phyloP scores from a whole-genome alignment of 2,888 invertebrate species.

The Eucera pruinosa region DNA sequence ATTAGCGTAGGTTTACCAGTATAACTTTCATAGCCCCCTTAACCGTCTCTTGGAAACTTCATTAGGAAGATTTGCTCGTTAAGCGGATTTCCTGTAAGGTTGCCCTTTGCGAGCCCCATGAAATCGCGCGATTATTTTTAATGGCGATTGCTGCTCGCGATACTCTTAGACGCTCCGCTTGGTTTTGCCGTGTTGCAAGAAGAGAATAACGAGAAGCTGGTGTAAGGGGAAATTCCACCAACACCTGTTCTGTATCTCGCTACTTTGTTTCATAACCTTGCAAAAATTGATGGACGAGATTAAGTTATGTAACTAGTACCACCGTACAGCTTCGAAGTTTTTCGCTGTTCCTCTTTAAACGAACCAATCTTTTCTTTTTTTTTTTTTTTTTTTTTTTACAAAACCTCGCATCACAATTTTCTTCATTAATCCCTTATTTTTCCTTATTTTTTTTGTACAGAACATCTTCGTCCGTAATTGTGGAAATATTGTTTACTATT shows the following conservation, averaged over 20 bases:
- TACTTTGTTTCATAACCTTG: too few species aligned
- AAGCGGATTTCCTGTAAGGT: slow-evolving; percentile 47
- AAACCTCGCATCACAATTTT: too few species aligned
- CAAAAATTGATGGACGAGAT: too few species aligned
- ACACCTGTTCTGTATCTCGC: background rate
- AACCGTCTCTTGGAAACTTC: slow-evolving; percentile 40
- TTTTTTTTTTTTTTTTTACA: too few species aligned
- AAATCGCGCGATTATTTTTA: slow-evolving; percentile 47
- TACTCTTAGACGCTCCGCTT: background rate
- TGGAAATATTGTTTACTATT: too few species aligned
- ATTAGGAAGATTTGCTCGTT: slow-evolving; percentile 46
- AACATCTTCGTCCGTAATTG: too few species aligned
- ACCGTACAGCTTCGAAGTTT: too few species aligned
- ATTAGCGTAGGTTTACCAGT: slow-evolving; percentile 31
- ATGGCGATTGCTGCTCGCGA: background rate
- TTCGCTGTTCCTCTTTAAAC: too few species aligned
- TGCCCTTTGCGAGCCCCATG: slow-evolving; percentile 22
- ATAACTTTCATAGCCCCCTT: slow-evolving; percentile 35
- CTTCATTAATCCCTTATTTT: too few species aligned
- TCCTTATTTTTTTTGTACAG: too few species aligned
- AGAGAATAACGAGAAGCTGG: background rate
- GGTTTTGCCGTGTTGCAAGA: background rate
- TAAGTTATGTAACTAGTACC: too few species aligned
- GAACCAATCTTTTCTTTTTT: too few species aligned
- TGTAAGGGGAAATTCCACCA: background rate